Evolutionary conservation across 1,140 invertebrate genomes (phyloP).

Genomic region (Ips nitidus): DNA sequence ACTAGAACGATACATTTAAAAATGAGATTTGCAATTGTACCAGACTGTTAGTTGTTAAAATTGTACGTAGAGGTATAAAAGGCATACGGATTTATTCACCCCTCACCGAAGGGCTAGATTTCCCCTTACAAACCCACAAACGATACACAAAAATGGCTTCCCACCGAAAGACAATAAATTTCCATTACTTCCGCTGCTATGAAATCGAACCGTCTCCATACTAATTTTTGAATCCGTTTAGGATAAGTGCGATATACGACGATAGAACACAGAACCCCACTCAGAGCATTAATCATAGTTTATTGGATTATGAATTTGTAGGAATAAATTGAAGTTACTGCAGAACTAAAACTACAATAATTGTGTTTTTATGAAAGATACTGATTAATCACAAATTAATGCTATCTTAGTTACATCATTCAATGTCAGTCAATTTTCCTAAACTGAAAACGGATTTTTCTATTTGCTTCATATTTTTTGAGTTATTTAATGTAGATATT

Average conservation of each 20-base stretch:
- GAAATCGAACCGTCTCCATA: conserved; percentile 36
- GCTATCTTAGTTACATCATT: too few species aligned
- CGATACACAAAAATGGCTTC: conserved; percentile 36
- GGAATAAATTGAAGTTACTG: too few species aligned
- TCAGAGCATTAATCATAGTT: background rate
- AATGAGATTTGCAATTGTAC: too few species aligned
- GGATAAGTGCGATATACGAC: conserved; percentile 11
- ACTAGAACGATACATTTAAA: too few species aligned
- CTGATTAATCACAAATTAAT: too few species aligned
- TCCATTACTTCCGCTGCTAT: conserved; percentile 38
- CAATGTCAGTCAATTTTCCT: too few species aligned
- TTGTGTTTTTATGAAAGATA: too few species aligned
- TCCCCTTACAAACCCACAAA: conserved; percentile 30
- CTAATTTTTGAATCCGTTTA: conserved; percentile 40
- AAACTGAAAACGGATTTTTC: too few species aligned
- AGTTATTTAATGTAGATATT: too few species aligned
- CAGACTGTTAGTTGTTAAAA: background rate
- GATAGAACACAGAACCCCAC: conserved; percentile 7
- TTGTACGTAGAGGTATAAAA: conserved; percentile 6
- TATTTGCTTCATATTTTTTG: too few species aligned
- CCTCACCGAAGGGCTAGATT: conserved; percentile 4
- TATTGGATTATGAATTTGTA: too few species aligned
- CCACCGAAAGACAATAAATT: conserved; percentile 35
- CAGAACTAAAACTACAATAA: too few species aligned
- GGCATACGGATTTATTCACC: conserved; percentile 7